Evolutionary conservation across 2,113 vertebrate species (phyloP).

Genomic region (Cottus gobio): DNA sequence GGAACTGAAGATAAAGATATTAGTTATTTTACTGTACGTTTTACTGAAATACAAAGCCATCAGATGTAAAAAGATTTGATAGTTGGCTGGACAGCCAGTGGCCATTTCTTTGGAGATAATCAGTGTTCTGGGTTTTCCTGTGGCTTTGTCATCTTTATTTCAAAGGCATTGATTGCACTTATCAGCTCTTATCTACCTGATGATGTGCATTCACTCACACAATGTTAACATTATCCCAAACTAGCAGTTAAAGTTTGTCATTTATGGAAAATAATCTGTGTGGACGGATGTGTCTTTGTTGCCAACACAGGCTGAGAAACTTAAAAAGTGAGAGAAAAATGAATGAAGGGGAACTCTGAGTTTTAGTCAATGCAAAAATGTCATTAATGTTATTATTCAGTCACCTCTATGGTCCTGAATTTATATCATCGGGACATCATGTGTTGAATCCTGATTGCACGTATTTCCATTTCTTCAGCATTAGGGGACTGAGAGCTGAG

Average conservation of each 20-base stretch:
- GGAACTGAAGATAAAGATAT: constrained; percentile 59
- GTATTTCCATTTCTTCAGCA: constrained; percentile 72
- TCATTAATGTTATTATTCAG: constrained; percentile 82
- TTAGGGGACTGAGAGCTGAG: constrained; percentile 51
- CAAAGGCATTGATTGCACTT: constrained; percentile 70
- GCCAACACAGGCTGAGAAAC: constrained; percentile 14
- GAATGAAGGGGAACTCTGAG: constrained; percentile 79
- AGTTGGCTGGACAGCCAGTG: constrained; percentile 47
- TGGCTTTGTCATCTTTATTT: constrained; percentile 60
- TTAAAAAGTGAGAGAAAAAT: constrained; percentile 72
- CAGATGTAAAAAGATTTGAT: constrained; percentile 60
- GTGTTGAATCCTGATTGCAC: constrained; percentile 78
- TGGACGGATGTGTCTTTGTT: constrained; percentile 14
- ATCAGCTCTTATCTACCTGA: constrained; percentile 55
- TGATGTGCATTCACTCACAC: constrained; percentile 65
- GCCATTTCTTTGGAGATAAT: constrained; percentile 62
- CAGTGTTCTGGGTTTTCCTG: constrained; percentile 44
- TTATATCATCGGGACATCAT: constrained; percentile 72
- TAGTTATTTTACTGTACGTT: constrained; percentile 57
- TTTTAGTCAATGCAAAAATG: constrained; percentile 81
- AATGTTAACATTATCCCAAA: constrained; percentile 57
- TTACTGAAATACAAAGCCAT: constrained; percentile 54
- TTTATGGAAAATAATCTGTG: constrained; percentile 46
- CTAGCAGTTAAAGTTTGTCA: constrained; percentile 33
- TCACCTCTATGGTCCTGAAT: constrained; percentile 79